These are phyloP conservation scores for Daphoenositta chrysoptera DNA, from an alignment of 2,113 vertebrate species.

Conservation along the genomic window DNA sequence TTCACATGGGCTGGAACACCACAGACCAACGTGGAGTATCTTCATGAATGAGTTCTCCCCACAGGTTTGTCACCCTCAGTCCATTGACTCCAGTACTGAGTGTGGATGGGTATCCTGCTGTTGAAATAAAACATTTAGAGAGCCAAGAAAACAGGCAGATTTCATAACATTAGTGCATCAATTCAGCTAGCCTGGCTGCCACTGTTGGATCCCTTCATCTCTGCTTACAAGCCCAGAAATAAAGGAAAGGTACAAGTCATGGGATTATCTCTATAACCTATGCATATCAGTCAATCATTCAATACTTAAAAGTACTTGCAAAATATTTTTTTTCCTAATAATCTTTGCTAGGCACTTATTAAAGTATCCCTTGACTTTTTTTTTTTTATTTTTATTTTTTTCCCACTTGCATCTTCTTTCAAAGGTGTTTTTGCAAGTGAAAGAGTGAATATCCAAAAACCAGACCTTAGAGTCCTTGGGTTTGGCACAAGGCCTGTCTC, in stretches of 20 bases:
- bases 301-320: background rate
- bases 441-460: background rate
- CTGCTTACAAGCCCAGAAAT: background rate
- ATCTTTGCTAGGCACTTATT: constrained; percentile 16
- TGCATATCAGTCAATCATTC: background rate
- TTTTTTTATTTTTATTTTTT: background rate
- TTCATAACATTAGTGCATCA: background rate
- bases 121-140: background rate
- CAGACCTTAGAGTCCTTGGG: background rate
- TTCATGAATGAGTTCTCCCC: background rate
- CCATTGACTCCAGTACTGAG: background rate
- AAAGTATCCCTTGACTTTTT: background rate
- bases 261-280: background rate
- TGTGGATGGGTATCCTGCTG: accelerated
- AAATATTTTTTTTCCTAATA: constrained; percentile 1
- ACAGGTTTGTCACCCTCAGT: background rate
- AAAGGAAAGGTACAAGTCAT: background rate
- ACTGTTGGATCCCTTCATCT: background rate
- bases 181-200: background rate
- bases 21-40: background rate
- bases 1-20: accelerated
- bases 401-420: background rate
- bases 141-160: background rate
- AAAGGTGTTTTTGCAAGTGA: background rate
- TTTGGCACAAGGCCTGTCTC: background rate